phyloP scores from a whole-genome alignment of 2,888 invertebrate genomes.

The Brachyopa scutellaris region DNA sequence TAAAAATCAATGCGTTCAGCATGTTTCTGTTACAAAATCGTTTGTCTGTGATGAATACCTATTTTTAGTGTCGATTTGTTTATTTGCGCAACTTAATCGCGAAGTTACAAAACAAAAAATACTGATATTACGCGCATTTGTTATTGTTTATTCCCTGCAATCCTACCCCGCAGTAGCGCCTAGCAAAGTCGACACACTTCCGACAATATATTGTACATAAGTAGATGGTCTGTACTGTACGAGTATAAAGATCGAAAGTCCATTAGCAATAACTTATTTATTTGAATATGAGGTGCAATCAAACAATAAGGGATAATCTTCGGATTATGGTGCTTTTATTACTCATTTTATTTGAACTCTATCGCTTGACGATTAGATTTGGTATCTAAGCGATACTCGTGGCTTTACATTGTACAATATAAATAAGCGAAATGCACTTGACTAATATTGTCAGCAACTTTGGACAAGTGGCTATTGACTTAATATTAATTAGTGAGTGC shows the following conservation, averaged over 20 bases:
- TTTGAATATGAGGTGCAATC: not conserved
- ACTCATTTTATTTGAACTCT: not conserved
- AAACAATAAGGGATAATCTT: not conserved
- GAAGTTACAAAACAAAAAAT: not conserved
- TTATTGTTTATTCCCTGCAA: not conserved
- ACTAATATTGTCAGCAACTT: not conserved
- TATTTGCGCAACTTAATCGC: not conserved
- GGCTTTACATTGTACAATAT: too few relatives aligned
- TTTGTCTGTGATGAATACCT: not conserved
- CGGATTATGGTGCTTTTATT: not conserved
- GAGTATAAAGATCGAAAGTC: conserved; percentile 3
- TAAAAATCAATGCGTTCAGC: not conserved
- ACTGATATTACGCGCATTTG: not conserved
- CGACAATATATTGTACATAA: too few relatives aligned
- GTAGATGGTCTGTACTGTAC: too few relatives aligned
- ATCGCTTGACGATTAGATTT: not conserved
- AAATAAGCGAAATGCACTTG: too few relatives aligned
- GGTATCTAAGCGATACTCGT: not conserved
- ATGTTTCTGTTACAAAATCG: not conserved
- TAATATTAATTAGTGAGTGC: too few relatives aligned
- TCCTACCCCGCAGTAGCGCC: not conserved
- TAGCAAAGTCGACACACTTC: not conserved
- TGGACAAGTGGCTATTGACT: too few relatives aligned
- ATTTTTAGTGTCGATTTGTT: not conserved
- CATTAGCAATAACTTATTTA: conserved; percentile 1